These are phyloP conservation scores for Rafetus swinhoei DNA, from an alignment of 2,113 vertebrate genomes.

Conservation along the genomic window DNA sequence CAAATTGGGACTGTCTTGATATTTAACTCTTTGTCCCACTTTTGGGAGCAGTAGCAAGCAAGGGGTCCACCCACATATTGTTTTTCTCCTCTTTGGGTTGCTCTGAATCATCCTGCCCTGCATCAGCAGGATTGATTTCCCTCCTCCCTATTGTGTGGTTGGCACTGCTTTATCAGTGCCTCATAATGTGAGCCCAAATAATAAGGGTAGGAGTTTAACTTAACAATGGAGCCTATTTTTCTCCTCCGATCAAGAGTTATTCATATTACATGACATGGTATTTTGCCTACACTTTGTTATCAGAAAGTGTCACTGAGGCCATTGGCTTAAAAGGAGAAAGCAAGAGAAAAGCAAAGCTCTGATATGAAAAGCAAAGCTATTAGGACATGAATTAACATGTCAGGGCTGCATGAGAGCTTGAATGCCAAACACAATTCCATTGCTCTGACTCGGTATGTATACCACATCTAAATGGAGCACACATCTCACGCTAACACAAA, in stretches of 20 bases:
- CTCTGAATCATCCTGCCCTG: conserved; percentile 10
- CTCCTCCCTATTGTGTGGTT: background rate
- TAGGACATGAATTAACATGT: background rate
- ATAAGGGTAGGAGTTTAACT: background rate
- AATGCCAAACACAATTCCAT: background rate
- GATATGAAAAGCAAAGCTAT: background rate
- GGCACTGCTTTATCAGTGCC: background rate
- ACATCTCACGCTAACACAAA: background rate
- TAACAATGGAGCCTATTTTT: background rate
- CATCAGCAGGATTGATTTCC: background rate
- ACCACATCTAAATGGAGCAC: background rate
- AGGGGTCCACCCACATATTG: background rate
- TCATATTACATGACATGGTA: accelerated
- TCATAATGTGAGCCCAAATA: background rate
- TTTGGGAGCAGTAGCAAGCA: background rate
- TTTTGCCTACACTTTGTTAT: background rate
- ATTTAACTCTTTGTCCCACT: background rate
- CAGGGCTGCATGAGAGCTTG: background rate
- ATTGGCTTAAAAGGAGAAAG: background rate
- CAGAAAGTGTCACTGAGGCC: background rate
- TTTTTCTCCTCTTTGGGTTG: background rate
- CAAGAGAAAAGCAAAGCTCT: background rate
- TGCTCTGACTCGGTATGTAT: background rate
- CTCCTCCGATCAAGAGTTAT: background rate
- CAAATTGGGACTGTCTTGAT: no score